These are phyloP conservation scores for Andricus quercusramuli DNA, from an alignment of 2,888 invertebrate species.

Conservation along the genomic window DNA sequence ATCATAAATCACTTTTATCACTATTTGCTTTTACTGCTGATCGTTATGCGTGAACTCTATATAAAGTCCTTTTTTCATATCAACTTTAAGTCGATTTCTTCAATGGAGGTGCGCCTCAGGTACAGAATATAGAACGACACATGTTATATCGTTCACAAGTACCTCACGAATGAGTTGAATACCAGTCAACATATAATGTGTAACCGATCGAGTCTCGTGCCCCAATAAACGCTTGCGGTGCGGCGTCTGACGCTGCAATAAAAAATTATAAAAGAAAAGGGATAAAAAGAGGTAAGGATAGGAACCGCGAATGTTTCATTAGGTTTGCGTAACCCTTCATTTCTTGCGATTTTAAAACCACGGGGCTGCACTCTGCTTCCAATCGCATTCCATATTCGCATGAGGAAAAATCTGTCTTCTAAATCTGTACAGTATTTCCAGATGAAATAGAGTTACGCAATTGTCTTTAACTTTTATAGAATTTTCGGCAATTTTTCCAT, in stretches of 20 bases:
- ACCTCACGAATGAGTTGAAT: conserved; percentile 1
- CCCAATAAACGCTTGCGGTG: background rate
- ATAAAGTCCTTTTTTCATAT: background rate
- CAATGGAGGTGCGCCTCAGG: conserved; percentile 7
- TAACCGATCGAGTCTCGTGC: background rate
- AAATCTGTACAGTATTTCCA: too few relatives aligned
- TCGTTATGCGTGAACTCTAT: background rate
- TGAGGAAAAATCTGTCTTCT: too few relatives aligned
- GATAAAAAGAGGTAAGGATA: conserved; percentile 53
- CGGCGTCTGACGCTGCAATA: background rate
- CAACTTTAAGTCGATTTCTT: background rate
- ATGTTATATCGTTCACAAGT: background rate
- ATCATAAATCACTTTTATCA: too few relatives aligned
- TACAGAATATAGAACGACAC: conserved; percentile 7
- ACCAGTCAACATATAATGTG: conserved; percentile 7
- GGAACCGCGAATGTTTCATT: conserved; percentile 63
- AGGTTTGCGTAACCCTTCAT: conserved; percentile 66
- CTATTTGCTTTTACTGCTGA: conserved; percentile 2
- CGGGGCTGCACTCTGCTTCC: background rate
- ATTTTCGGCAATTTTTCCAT: too few relatives aligned
- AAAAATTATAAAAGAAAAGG: background rate
- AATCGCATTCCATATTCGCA: background rate
- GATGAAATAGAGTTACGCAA: too few relatives aligned
- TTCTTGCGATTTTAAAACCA: conserved; percentile 60
- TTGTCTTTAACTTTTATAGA: too few relatives aligned